A percentile compares a stretch with the other conserved stretches of the same genome.
Evolutionary conservation across 2,113 vertebrate species (phyloP).

Genomic region (Hystrix brachyura): DNA sequence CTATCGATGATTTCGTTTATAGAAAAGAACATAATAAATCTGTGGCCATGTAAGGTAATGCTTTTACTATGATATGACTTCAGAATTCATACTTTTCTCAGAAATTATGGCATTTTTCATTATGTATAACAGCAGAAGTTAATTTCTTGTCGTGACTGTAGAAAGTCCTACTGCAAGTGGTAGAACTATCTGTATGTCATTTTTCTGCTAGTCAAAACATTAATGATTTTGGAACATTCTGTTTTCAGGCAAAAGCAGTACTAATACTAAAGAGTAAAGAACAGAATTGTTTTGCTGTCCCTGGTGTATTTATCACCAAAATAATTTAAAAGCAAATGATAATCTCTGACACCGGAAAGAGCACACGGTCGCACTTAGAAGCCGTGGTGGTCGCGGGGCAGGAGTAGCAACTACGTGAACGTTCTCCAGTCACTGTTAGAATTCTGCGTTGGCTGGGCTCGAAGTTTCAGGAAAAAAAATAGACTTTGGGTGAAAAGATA

Average conservation of each 20-base stretch:
- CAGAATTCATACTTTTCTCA: conserved; percentile 46
- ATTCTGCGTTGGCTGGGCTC: not conserved
- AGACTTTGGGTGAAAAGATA: conserved; percentile 27
- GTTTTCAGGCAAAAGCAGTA: conserved; percentile 9
- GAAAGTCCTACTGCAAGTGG: not conserved
- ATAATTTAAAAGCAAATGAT: conserved; percentile 34
- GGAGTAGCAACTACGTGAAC: not conserved
- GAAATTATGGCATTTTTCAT: conserved; percentile 27
- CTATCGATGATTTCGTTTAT: not conserved
- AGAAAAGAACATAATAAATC: not conserved
- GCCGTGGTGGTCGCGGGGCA: not conserved
- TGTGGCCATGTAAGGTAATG: not conserved
- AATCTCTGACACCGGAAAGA: not conserved
- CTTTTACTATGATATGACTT: conserved; percentile 54
- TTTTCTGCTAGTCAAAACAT: conserved; percentile 45
- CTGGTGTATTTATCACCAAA: conserved; percentile 9
- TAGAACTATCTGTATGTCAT: not conserved
- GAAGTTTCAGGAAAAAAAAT: conserved; percentile 19
- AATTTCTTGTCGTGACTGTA: conserved; percentile 24
- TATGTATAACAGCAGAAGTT: not conserved
- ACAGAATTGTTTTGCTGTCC: not conserved
- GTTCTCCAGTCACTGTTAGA: not conserved
- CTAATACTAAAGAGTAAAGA: not conserved
- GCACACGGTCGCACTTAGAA: not conserved
- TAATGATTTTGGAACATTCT: conserved; percentile 22